Evolutionary conservation across 2,888 invertebrate species (phyloP), one percentile per base, ranked within the genome.

Genomic region (Apeira syringaria): DNA sequence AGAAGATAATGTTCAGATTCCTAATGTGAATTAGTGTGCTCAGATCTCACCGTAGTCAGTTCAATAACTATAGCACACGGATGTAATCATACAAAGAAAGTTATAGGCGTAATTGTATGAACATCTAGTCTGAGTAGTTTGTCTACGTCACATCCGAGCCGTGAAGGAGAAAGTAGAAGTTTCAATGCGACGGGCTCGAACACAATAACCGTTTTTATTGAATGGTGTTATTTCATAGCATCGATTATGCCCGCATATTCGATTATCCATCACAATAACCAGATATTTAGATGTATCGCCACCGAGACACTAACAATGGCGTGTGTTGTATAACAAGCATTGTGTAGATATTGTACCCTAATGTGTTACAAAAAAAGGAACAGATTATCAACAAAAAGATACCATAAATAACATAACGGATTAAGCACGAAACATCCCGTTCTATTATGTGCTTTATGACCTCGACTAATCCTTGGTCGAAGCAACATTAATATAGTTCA

Each of bases 221-320:
- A 60, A 56, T 59, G 59, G 31, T 28, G 39, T 57, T 53, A 64
- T 64, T 64, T 54, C 60, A 68, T 62, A 68, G 67, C 73, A 72
- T 68, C 74, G 79, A 81, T 79, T 73, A 74, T 69, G 53, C 81
- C 83, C 84, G 80, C 81, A 81, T 81, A 70, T 79, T 76, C 79
- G 73, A 80, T 83, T 75, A 77, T 66, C 58, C 59, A 43, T 56
- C 70, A 81, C 77, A 83, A 83, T 74, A 52, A 76, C 61, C 53
- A 57, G 58, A 60, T 64, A 73, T 76, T 75, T 61, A 66, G 58
- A 64, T 63, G 61, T 60, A 59, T 56, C 67, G 70, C 67, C 72
- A 59, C 59, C 61, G 53, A 58, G 59, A 68, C 64, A 64, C 43
- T 55, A 57, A 87, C 81, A 86, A 86, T 74, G 50, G 71, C 56